These are phyloP conservation scores for Aricia agestis DNA, from an alignment of 1,140 invertebrate species.

Conservation along the genomic window DNA sequence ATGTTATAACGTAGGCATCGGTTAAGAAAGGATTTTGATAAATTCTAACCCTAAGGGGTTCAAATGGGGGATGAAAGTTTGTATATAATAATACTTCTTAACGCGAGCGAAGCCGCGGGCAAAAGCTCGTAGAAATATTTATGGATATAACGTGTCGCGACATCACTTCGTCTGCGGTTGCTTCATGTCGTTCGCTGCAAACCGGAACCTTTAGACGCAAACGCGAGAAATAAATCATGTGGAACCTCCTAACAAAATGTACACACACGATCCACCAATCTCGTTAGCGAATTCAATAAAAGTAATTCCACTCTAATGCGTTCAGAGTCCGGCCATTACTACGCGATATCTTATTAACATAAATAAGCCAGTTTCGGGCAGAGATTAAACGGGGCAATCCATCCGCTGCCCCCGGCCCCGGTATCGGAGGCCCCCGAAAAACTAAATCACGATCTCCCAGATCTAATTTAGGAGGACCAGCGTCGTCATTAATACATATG, in stretches of 20 bases:
- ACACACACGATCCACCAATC: background rate
- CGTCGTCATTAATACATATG: slow-evolving; percentile 73
- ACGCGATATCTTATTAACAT: slow-evolving; percentile 40
- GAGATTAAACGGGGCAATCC: slow-evolving; percentile 43
- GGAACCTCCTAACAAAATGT: background rate
- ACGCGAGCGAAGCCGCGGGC: no score
- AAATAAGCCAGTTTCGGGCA: slow-evolving; percentile 44
- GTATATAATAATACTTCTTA: no score
- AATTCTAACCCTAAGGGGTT: no score
- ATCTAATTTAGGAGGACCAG: slow-evolving; percentile 74
- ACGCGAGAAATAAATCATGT: background rate
- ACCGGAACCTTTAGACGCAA: no score
- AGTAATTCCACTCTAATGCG: slow-evolving; percentile 14
- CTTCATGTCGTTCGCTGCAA: no score
- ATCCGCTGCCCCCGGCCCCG: slow-evolving; percentile 29
- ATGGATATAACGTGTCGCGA: no score
- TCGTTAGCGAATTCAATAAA: slow-evolving; percentile 10
- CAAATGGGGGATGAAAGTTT: no score
- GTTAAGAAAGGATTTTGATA: no score
- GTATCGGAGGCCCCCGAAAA: slow-evolving; percentile 47
- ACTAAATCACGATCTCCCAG: slow-evolving; percentile 67
- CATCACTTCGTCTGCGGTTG: no score
- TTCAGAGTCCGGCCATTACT: slow-evolving; percentile 23
- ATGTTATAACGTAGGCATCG: no score
- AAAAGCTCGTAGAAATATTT: no score